Conservation (phyloP, 2,797 vertebrate species). For the Cossypha polioptera region DNA sequence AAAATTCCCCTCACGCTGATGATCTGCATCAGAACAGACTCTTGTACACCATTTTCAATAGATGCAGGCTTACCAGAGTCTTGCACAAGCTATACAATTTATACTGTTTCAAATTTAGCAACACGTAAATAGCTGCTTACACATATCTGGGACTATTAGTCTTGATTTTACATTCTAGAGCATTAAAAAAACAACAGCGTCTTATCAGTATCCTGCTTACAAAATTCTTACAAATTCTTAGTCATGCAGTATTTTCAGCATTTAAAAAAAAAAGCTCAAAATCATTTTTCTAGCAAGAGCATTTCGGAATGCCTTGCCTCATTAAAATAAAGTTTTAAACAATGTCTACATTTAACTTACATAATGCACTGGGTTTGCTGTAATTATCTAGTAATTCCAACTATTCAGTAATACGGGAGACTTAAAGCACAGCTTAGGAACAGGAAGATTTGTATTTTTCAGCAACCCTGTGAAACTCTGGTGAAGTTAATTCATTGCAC, state of each 20-base stretch:
- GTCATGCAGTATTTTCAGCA: background rate
- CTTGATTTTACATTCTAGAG: constrained; percentile 5
- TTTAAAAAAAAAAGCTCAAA: background rate
- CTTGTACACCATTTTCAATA: background rate
- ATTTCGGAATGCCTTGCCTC: background rate
- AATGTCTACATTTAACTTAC: constrained; percentile 37
- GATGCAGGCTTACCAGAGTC: background rate
- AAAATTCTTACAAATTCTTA: background rate
- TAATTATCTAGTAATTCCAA: constrained; percentile 32
- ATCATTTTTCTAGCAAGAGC: background rate
- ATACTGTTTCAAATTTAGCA: background rate
- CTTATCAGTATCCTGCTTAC: background rate
- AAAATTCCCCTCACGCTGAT: background rate
- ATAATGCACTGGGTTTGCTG: background rate
- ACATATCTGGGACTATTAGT: background rate
- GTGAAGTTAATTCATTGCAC: background rate
- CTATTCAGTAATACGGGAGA: constrained; percentile 45
- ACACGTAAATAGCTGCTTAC: background rate
- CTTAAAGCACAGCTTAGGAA: background rate
- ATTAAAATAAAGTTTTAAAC: constrained; percentile 18
- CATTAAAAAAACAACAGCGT: background rate
- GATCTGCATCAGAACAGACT: background rate
- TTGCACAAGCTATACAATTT: background rate
- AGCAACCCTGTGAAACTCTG: constrained; percentile 1
- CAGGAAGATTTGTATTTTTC: background rate